Evolutionary conservation across 2,888 invertebrate species (phyloP), one percentile per base, ranked within the genome.

Genomic region (Notocelia uddmanniana): DNA sequence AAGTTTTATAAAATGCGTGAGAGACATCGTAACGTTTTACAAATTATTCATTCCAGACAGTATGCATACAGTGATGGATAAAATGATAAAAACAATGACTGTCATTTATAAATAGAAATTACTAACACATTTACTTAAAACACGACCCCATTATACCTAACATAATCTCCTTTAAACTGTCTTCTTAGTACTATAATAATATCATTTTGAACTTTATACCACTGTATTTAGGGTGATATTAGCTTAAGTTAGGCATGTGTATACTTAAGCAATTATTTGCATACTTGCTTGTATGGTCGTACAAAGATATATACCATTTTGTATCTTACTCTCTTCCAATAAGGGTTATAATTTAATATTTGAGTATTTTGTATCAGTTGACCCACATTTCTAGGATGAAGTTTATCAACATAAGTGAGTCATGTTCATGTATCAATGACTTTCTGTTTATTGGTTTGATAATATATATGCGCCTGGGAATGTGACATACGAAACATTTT

Each of bases 391-490:
- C 41, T 54, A 62, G 62, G 31, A 59, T 66, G 62, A 13, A 31
- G 57, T 63, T 69, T 69, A 69, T 69, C 69, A 69, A 63, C 85
- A 77, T 94, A 87, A 18, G 1, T 69, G 69, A 69, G 13, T 69
- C 69, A 69, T 62, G 21, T 34, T 69, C 69, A 69, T 62, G 41
- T 48, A 58, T 26, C 31, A 55, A 48, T 19, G 31, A 41, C 52
- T 31, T 13, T 50, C 10, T 9, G 62, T 26, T 31, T 26, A 34
- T 31, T 62, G 2, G n/a, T 48, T 52, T 21, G 52, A 52, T 52
- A 21, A 52, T 19, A 10, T 1, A 54, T 19, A 23, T 26, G 26
- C 15, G 23, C 26, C 54, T 23, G 0, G 13, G 11, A 54, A 41
- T 41, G 41, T 15, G 3, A 26, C 26, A 26, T 5, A n/a, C 13